These are phyloP conservation scores for Nomada flava DNA, from an alignment of 2,888 invertebrate species.

Conservation along the genomic window DNA sequence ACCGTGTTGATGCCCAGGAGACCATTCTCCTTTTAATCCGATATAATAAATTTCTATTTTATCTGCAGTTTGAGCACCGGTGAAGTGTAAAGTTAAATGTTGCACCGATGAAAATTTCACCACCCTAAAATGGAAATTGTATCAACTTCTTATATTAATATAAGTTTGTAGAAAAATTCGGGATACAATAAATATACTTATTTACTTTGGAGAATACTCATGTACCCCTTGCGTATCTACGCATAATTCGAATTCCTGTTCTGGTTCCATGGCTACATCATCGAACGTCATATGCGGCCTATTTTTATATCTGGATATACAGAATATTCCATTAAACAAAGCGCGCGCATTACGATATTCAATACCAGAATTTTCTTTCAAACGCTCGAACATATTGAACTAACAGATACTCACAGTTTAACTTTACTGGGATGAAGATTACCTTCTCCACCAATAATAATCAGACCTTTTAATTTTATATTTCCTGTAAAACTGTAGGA, in stretches of 20 bases:
- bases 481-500: conserved; percentile 93
- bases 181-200: not conserved
- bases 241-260: conserved; percentile 95
- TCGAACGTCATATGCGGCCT: conserved; percentile 97
- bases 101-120: conserved; percentile 96
- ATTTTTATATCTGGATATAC: conserved; percentile 92
- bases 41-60: conserved; percentile 96
- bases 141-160: not conserved
- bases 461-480: conserved; percentile 97
- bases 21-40: conserved; percentile 97
- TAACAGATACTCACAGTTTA: conserved; percentile 89
- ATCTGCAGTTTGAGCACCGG: conserved; percentile 94
- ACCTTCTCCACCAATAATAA: conserved; percentile 95
- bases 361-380: not conserved
- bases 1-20: conserved; percentile 93
- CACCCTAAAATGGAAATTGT: conserved; percentile 86
- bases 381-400: not conserved
- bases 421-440: conserved; percentile 94
- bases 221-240: conserved; percentile 91
- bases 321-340: conserved; percentile 1
- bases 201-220: conserved; percentile 96
- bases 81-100: conserved; percentile 96
- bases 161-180: not conserved
- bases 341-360: not conserved
- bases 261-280: conserved; percentile 89